phyloP scores from a whole-genome alignment of 2,797 vertebrate species.

The Acridotheres tristis region DNA sequence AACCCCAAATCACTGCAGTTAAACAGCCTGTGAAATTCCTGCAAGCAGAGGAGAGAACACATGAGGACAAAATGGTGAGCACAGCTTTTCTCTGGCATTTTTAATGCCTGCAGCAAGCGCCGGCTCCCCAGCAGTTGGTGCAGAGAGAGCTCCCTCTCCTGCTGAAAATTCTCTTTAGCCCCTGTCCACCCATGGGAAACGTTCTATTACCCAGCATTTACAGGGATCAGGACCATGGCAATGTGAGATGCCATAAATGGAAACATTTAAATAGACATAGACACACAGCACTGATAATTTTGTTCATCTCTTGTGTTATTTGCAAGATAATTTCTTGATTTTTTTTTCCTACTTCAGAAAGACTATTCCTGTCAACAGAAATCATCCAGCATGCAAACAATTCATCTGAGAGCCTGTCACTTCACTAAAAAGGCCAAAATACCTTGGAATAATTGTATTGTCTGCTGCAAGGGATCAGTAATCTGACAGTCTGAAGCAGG shows the following conservation, averaged over 20 bases:
- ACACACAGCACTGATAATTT: neutral
- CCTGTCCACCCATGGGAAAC: neutral
- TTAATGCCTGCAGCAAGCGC: neutral
- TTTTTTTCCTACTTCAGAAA: neutral
- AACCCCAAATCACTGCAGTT: neutral
- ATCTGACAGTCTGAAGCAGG: neutral
- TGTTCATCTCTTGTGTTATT: neutral
- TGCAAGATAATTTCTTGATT: neutral
- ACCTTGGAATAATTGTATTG: neutral
- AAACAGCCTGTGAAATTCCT: neutral
- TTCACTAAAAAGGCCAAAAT: neutral
- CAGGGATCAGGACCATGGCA: neutral
- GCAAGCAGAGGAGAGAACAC: neutral
- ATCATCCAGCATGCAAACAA: neutral
- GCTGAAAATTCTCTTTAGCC: slow-evolving; percentile 3
- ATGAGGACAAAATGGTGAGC: neutral
- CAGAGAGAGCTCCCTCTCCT: slow-evolving; percentile 57
- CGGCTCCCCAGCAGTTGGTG: neutral
- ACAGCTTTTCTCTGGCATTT: neutral
- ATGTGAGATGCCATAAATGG: neutral
- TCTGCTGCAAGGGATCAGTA: neutral
- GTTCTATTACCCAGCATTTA: neutral
- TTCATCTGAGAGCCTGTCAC: neutral
- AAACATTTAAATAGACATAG: neutral
- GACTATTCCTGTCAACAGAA: neutral